Conservation (phyloP, 2,113 vertebrate species). For the Cranoglanis bouderius region DNA sequence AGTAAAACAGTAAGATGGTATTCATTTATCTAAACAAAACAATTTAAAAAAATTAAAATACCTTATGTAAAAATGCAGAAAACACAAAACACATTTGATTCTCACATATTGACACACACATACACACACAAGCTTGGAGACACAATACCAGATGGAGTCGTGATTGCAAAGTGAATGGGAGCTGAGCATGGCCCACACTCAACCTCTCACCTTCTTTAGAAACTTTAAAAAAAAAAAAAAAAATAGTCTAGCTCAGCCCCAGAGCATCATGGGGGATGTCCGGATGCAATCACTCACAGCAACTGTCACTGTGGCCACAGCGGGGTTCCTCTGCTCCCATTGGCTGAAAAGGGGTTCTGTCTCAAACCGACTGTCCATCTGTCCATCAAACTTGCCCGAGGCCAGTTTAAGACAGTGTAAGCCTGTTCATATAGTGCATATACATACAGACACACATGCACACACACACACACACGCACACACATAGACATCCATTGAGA, state of each 20-base stretch:
- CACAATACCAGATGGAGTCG: slow-evolving; percentile 23
- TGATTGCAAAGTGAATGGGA: slow-evolving; percentile 30
- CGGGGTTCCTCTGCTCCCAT: slow-evolving; percentile 48
- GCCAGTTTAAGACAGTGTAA: slow-evolving; percentile 42
- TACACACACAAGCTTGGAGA: neutral
- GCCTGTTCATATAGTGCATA: slow-evolving; percentile 32
- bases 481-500: neutral
- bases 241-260: slow-evolving; percentile 6
- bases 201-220: slow-evolving; percentile 47
- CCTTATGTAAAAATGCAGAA: neutral
- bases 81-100: neutral
- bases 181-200: slow-evolving; percentile 1
- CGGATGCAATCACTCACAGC: slow-evolving; percentile 59
- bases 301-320: slow-evolving; percentile 56
- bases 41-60: neutral
- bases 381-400: slow-evolving; percentile 48
- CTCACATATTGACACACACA: slow-evolving; percentile 2
- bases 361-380: slow-evolving; percentile 51
- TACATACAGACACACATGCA: slow-evolving; percentile 9
- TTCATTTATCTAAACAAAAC: neutral
- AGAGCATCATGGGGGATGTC: slow-evolving; percentile 48
- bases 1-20: neutral
- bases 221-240: neutral
- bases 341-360: slow-evolving; percentile 51
- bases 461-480: slow-evolving; percentile 21